Evolutionary conservation across 2,888 invertebrate species (phyloP), one percentile per base, ranked within the genome.

Genomic region (Netelia inedita): DNA sequence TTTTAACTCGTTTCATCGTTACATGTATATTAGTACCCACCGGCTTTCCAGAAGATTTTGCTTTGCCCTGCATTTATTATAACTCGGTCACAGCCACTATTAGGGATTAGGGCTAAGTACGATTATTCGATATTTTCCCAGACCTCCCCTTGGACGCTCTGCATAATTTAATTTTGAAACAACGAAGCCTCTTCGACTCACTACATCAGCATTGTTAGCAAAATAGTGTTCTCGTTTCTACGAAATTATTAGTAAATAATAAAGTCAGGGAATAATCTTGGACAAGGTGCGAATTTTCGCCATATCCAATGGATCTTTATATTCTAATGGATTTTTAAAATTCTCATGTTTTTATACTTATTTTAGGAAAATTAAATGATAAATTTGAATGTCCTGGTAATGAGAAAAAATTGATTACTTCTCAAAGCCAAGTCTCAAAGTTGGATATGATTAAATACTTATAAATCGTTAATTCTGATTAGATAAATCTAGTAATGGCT

Each of bases 71-170:
- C 2, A 11, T 9, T 16, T 5, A 21, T n/a, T 1, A 41, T 6
- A 61, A 71, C 75, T 71, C 75, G 75, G 71, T 41, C 82, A 68
- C 21, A 59, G 74, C 35, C 55, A 28, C 35, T 35, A 35, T 35
- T 35, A 35, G 35, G 43, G 55, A 82, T 71, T 65, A 76, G 81
- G 81, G 81, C 71, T 76, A 82, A 82, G 75, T 14, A 43, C 75
- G 16, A 65, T 46, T 35, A 28, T 57, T 16, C 63, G 19, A 43
- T 46, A 55, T 6, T 65, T 46, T 65, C 14, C 1, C 14, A 28
- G 68, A 61, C 43, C 57, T 69, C 73, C 41, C 43, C 57, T 69
- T 68, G 21, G 23, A 55, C 43, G 19, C 79, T 21, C 71, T 1
- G 21, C 41, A 28, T 71, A 75, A 76, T 71, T 71, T 21, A 61